Evolutionary conservation across 2,888 invertebrate species (phyloP), one percentile per base, ranked within the genome.

Genomic region (Sturmia bella): DNA sequence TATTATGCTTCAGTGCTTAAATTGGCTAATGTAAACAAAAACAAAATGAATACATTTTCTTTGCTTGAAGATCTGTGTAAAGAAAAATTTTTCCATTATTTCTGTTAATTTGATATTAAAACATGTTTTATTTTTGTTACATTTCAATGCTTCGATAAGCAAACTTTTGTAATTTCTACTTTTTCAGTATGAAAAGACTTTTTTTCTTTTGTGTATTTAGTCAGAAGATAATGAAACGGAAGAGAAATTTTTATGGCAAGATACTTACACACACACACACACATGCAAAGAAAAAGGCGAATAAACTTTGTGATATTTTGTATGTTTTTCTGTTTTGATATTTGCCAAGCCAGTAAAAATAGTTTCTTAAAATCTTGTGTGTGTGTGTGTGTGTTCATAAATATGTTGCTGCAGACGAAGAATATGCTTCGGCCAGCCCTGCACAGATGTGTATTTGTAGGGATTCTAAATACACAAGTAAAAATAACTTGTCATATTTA

Each of bases 401-500:
- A 24, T n/a, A 1, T 72, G 45, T 56, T n/a, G n/a, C n/a, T n/a
- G n/a, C n/a, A n/a, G n/a, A 32, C 32, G 32, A 32, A 9, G n/a
- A n/a, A n/a, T n/a, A n/a, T 32, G 9, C 7, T 7, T 1, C 32
- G 32, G 32, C 32, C 32, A 32, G 32, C 32, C 32, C 1, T 32
- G 32, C 32, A n/a, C n/a, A 50, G 27, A 66, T 66, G 39, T 59
- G 69, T 52, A 52, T 69, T 57, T 75, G 19, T 66, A 76, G 59
- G 66, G 72, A 79, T 73, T 79, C 78, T 52, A 64, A 72, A 78
- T 52, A 57, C 63, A 57, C 32, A 73, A 73, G 66, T 73, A 79
- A 79, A 79, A 79, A 79, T 79, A 79, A 66, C 72, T 79, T 79
- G 78, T 79, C 78, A 79, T 73, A 79, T 79, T 76, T 61, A 66